A percentile compares a stretch with the other conserved stretches of the same genome.
Evolutionary conservation across 1,140 invertebrate species (phyloP).

Genomic region (Hylyphantes graminicola): DNA sequence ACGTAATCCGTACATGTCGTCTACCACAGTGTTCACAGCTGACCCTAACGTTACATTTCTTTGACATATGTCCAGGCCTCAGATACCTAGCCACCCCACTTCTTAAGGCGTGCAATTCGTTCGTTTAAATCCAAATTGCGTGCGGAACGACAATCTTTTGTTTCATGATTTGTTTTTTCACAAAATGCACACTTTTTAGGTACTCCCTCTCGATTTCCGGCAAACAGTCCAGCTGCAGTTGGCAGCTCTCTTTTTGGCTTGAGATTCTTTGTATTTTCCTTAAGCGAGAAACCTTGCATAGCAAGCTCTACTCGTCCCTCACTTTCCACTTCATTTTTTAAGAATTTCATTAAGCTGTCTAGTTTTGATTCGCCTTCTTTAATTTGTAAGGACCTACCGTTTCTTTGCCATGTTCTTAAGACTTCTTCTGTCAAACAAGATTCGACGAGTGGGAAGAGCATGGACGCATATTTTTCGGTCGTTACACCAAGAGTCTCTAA

Average conservation of each 20-base stretch:
- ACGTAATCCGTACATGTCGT: not conserved
- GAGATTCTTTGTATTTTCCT: not conserved
- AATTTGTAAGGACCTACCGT: not conserved
- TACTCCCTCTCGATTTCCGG: not conserved
- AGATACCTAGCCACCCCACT: not conserved
- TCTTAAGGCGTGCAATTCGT: not conserved
- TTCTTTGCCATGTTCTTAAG: not conserved
- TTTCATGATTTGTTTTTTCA: not conserved
- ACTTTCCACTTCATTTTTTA: not conserved
- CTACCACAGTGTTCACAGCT: not conserved
- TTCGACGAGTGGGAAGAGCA: slow-evolving; percentile 65
- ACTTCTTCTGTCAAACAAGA: slow-evolving; percentile 1
- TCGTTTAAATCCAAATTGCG: slow-evolving; percentile 20
- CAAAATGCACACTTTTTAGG: not conserved
- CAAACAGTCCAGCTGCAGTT: not conserved
- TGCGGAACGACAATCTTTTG: not conserved
- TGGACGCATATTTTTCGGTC: slow-evolving; percentile 64
- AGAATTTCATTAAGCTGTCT: not conserved
- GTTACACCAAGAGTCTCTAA: slow-evolving; percentile 64
- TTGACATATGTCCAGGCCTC: not conserved
- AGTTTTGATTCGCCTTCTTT: not conserved
- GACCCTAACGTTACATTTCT: not conserved
- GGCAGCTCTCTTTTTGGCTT: not conserved
- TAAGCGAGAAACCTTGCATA: not conserved
- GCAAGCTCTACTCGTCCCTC: not conserved